These are phyloP conservation scores for Dascillus cervinus DNA, from an alignment of 2,888 invertebrate species.

Conservation along the genomic window DNA sequence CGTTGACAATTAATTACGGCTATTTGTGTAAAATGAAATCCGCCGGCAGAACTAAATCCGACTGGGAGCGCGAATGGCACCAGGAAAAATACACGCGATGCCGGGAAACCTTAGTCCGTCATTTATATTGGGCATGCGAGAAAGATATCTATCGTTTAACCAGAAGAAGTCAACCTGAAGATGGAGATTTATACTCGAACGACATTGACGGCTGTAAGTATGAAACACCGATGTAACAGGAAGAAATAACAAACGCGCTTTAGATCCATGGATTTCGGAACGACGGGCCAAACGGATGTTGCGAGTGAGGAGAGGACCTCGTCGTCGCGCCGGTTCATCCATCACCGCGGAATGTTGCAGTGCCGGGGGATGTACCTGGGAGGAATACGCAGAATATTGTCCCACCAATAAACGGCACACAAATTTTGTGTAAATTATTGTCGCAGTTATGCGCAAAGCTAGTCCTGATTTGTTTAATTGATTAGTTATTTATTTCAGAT, in stretches of 20 bases:
- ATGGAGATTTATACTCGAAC: constrained; percentile 13
- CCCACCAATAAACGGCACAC: constrained; percentile 48
- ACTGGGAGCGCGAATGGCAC: constrained; percentile 54
- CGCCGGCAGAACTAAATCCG: constrained; percentile 51
- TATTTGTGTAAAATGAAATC: constrained; percentile 8
- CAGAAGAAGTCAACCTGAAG: constrained; percentile 35
- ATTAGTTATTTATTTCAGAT: too few species aligned
- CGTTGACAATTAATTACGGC: too few species aligned
- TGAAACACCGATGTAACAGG: too few species aligned
- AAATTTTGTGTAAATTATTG: not conserved
- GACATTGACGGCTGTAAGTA: constrained; percentile 19
- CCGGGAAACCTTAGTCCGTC: constrained; percentile 48
- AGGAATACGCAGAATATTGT: constrained; percentile 58
- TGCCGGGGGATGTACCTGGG: constrained; percentile 53
- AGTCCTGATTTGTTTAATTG: too few species aligned
- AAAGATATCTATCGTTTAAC: constrained; percentile 53
- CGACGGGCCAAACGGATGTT: constrained; percentile 35
- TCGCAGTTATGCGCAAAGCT: too few species aligned
- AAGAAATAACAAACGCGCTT: too few species aligned
- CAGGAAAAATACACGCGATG: constrained; percentile 51
- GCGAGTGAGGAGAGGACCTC: constrained; percentile 32
- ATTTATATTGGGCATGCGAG: constrained; percentile 55
- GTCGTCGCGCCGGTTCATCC: constrained; percentile 34
- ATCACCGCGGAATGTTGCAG: constrained; percentile 56
- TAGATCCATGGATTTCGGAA: constrained; percentile 39